Evolutionary conservation across 2,113 vertebrate genomes (phyloP).

Genomic region (Anarhynchus alexandrinus): DNA sequence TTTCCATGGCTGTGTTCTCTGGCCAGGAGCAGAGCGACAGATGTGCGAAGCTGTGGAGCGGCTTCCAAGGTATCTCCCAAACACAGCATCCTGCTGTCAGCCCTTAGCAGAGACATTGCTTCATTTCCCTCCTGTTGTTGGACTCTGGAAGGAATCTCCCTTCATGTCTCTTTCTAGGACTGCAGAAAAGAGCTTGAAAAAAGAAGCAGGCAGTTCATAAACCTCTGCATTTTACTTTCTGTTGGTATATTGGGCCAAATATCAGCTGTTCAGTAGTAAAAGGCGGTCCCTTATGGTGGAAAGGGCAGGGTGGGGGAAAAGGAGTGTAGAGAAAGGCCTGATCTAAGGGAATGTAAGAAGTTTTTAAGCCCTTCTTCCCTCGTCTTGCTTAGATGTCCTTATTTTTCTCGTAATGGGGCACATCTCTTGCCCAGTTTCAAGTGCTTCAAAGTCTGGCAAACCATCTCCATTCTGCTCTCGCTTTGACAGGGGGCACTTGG

Average conservation of each 20-base stretch:
- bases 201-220: neutral
- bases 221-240: neutral
- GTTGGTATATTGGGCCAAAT: neutral
- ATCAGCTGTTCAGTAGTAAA: neutral
- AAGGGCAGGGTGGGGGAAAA: neutral
- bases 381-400: neutral
- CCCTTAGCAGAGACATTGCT: neutral
- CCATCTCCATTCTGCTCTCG: neutral
- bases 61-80: neutral
- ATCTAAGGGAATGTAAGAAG: neutral
- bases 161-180: neutral
- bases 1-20: conserved; percentile 24
- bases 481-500: neutral
- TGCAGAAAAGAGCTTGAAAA: neutral
- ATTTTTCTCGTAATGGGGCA: neutral
- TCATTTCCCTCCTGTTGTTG: neutral
- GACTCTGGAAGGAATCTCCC: neutral
- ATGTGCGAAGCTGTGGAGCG: neutral
- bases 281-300: neutral
- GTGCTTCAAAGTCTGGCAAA: neutral
- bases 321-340: neutral
- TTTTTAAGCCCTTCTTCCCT: neutral
- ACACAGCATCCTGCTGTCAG: neutral
- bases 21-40: conserved; percentile 13
- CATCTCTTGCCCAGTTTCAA: neutral